A percentile compares a stretch with the other conserved stretches of the same genome.
phyloP scores from a whole-genome alignment of 2,888 invertebrate genomes.

The Eupsilia transversa region DNA sequence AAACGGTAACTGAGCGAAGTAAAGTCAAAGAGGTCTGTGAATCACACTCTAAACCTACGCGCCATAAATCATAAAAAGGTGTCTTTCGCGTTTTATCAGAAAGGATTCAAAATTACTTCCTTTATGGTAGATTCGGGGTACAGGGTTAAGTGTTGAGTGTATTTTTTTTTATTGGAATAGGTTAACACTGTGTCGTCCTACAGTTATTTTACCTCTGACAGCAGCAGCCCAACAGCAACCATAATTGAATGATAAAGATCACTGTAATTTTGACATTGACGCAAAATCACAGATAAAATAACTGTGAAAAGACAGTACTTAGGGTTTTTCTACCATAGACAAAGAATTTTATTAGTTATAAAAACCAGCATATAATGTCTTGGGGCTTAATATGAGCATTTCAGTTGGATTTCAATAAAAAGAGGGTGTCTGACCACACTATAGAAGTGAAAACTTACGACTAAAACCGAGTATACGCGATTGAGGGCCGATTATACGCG shows the following conservation, averaged over 20 bases:
- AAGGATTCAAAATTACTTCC: neutral
- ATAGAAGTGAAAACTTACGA: neutral
- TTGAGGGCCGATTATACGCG: neutral
- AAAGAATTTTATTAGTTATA: neutral
- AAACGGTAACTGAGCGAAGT: neutral
- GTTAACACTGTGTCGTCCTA: neutral
- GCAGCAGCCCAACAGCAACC: neutral
- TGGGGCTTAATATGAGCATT: neutral
- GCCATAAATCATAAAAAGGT: neutral
- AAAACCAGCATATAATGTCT: conserved; percentile 3
- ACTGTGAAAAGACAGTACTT: neutral
- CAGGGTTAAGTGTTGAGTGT: neutral
- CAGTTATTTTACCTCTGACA: neutral
- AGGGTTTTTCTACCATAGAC: conserved; percentile 9
- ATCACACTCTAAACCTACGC: neutral
- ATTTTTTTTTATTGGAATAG: neutral
- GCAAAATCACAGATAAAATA: neutral
- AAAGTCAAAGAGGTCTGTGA: neutral
- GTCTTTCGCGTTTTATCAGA: neutral
- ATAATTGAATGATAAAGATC: neutral
- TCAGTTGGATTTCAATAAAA: neutral
- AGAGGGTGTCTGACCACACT: neutral
- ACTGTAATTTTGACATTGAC: neutral
- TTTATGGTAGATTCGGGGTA: neutral
- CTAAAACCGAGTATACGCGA: neutral